phyloP scores from a whole-genome alignment of 2,888 invertebrate species.

The Rutpela maculata region DNA sequence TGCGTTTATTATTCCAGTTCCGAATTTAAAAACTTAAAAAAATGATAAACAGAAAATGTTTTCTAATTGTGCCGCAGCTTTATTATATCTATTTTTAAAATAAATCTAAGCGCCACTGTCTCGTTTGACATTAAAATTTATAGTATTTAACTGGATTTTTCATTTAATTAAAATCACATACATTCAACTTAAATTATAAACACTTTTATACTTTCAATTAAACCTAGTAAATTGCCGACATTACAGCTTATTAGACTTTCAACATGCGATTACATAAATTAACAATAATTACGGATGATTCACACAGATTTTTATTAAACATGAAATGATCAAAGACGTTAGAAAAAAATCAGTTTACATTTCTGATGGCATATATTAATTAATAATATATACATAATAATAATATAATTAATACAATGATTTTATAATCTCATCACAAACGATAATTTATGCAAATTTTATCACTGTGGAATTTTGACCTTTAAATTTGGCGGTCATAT shows the following conservation, averaged over 20 bases:
- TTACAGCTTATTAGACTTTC: background rate
- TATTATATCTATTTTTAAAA: background rate
- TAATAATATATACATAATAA: background rate
- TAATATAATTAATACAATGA: background rate
- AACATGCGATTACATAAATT: background rate
- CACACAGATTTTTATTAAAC: background rate
- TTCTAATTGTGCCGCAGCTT: too few relatives aligned
- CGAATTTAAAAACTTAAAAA: too few relatives aligned
- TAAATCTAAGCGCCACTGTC: background rate
- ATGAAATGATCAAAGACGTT: background rate
- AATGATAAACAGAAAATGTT: too few relatives aligned
- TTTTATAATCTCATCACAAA: background rate
- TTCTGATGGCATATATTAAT: too few relatives aligned
- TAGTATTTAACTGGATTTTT: background rate
- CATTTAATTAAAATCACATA: background rate
- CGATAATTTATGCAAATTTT: constrained; percentile 20
- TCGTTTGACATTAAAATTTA: background rate
- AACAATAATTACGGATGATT: background rate
- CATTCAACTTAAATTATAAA: background rate
- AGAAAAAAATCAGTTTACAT: background rate
- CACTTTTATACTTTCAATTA: background rate
- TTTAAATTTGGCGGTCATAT: constrained; percentile 31
- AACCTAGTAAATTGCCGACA: background rate
- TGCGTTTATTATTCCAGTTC: too few relatives aligned
- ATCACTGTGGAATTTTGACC: constrained; percentile 9